A percentile compares a stretch with the other conserved stretches of the same genome.
Evolutionary conservation across 2,797 vertebrate genomes (phyloP).

Genomic region (Sebastes oblongus): DNA sequence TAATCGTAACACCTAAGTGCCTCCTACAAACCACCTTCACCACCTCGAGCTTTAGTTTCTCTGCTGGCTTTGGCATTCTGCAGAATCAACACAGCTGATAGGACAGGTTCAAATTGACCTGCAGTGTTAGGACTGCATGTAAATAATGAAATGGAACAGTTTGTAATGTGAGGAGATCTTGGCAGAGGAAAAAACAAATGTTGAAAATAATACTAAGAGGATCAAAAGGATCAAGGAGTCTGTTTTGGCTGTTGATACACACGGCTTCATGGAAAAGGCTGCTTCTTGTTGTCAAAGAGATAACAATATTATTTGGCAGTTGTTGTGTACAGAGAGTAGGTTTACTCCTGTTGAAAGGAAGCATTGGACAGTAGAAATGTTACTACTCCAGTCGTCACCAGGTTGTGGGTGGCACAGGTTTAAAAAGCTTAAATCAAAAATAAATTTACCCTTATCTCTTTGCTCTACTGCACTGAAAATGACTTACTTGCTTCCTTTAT

Average conservation of each 20-base stretch:
- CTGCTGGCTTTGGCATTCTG: neutral
- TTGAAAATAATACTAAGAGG: constrained; percentile 45
- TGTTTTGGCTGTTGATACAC: constrained; percentile 20
- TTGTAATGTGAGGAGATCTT: constrained; percentile 55
- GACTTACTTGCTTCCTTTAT: neutral
- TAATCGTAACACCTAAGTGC: neutral
- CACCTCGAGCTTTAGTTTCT: neutral
- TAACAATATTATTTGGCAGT: neutral
- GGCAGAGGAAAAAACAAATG: constrained; percentile 47
- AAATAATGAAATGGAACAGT: constrained; percentile 53
- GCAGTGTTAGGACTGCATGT: constrained; percentile 19
- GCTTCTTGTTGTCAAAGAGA: constrained; percentile 10
- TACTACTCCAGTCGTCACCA: neutral
- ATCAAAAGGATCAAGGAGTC: constrained; percentile 43
- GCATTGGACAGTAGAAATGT: neutral
- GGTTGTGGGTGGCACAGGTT: neutral
- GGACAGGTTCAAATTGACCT: neutral
- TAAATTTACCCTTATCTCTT: neutral
- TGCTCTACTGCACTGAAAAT: neutral
- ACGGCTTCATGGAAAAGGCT: neutral
- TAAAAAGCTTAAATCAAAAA: neutral
- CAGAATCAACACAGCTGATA: neutral
- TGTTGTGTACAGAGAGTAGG: neutral
- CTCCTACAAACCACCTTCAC: neutral
- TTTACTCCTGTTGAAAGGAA: neutral